phyloP scores from a whole-genome alignment of 2,888 invertebrate genomes.

The Falcaria lacertinaria region DNA sequence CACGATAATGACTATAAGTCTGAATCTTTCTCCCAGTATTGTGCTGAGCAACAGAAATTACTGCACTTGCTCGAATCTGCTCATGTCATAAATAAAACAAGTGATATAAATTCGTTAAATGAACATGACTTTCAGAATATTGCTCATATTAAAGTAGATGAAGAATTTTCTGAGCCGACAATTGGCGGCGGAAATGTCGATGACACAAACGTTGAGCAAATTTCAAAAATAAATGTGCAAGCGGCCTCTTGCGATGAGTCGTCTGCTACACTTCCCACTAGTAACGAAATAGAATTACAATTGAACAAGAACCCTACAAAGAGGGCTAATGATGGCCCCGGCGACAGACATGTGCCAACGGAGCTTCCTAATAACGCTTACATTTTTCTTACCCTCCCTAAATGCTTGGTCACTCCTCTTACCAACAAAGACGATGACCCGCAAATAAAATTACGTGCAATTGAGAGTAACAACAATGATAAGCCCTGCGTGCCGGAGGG shows the following conservation, averaged over 20 bases:
- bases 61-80: constrained; percentile 30
- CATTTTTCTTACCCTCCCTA: constrained; percentile 55
- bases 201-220: neutral
- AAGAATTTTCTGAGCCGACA: neutral
- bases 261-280: constrained; percentile 1
- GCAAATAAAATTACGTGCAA: constrained; percentile 22
- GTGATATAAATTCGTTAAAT: constrained; percentile 9
- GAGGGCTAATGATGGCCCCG: constrained; percentile 11
- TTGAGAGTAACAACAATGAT: constrained; percentile 25
- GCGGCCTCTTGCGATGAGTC: constrained; percentile 4
- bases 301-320: constrained; percentile 9
- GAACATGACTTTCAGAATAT: constrained; percentile 10
- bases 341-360: constrained; percentile 30
- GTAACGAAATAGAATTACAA: constrained; percentile 7
- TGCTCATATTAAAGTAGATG: neutral
- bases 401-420: constrained; percentile 35
- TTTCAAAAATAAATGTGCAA: neutral
- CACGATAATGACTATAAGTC: constrained; percentile 8
- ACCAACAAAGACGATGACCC: constrained; percentile 19
- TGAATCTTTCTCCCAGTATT: constrained; percentile 36
- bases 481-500: constrained; percentile 22
- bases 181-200: neutral
- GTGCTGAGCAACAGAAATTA: constrained; percentile 40
- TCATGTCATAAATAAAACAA: constrained; percentile 8
- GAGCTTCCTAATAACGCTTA: constrained; percentile 55